A percentile compares a stretch with the other conserved stretches of the same genome.
Conservation (phyloP, 2,797 vertebrate species). For the Characodon lateralis region DNA sequence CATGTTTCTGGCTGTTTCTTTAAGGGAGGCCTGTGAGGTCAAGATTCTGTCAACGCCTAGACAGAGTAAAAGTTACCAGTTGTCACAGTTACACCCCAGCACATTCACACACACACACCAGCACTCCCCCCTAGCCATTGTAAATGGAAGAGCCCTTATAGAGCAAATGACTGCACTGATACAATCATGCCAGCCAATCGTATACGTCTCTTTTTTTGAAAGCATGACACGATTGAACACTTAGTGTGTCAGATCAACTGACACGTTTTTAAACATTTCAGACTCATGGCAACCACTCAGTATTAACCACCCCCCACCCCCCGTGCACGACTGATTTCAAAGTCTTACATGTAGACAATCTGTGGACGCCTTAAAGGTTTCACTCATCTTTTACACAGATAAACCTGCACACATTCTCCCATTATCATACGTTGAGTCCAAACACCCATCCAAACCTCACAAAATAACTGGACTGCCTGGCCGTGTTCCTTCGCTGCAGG, state of each 20-base stretch:
- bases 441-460: slow-evolving; percentile 74
- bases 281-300: slow-evolving; percentile 37
- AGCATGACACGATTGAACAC: slow-evolving; percentile 31
- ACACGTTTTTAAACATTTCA: slow-evolving; percentile 38
- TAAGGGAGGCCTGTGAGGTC: slow-evolving; percentile 28
- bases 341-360: slow-evolving; percentile 79
- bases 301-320: slow-evolving; percentile 34
- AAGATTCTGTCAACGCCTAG: background rate
- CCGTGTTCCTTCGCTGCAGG: slow-evolving; percentile 80
- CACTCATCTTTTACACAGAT: slow-evolving; percentile 44
- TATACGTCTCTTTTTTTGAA: slow-evolving; percentile 41
- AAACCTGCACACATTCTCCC: slow-evolving; percentile 34
- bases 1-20: slow-evolving; percentile 73
- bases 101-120: slow-evolving; percentile 48
- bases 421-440: slow-evolving; percentile 19
- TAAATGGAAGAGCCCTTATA: slow-evolving; percentile 66
- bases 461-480: slow-evolving; percentile 89
- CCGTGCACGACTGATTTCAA: slow-evolving; percentile 61
- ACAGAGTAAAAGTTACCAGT: slow-evolving; percentile 35
- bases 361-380: slow-evolving; percentile 75
- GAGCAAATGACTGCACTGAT: slow-evolving; percentile 76
- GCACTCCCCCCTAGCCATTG: slow-evolving; percentile 48
- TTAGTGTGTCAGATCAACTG: slow-evolving; percentile 30
- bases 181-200: slow-evolving; percentile 73
- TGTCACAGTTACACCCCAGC: slow-evolving; percentile 34